Conservation (phyloP, 2,888 invertebrate genomes). For the Campopleginae sp. region DNA sequence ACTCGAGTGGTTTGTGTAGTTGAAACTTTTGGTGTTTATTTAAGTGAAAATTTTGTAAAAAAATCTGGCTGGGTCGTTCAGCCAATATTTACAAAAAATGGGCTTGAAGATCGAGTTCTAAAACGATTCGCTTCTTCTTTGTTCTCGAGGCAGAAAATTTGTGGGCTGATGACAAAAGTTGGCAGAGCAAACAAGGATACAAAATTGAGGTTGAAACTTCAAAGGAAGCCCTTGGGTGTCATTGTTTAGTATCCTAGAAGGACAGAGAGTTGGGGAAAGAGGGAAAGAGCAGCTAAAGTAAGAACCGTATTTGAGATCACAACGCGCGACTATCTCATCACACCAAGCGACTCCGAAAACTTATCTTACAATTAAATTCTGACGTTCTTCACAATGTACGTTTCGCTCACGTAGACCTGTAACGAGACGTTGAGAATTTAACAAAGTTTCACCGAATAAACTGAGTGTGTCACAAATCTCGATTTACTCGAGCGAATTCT, state of each 20-base stretch:
- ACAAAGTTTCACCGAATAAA: constrained; percentile 15
- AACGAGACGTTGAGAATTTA: not conserved
- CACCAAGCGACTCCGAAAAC: constrained; percentile 72
- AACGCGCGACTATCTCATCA: constrained; percentile 27
- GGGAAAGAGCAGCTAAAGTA: constrained; percentile 38
- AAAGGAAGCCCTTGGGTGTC: constrained; percentile 72
- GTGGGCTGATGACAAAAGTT: constrained; percentile 28
- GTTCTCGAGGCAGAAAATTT: constrained; percentile 46
- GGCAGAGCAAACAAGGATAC: constrained; percentile 20
- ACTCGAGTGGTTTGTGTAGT: not conserved
- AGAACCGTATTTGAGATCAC: constrained; percentile 33
- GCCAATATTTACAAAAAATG: constrained; percentile 32
- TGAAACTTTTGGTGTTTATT: not conserved
- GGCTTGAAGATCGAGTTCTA: constrained; percentile 22
- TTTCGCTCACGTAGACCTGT: not conserved
- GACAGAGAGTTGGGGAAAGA: constrained; percentile 10
- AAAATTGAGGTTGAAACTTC: constrained; percentile 45
- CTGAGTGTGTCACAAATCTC: constrained; percentile 37
- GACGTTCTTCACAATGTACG: constrained; percentile 40
- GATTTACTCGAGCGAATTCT: constrained; percentile 38
- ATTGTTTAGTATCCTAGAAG: constrained; percentile 72
- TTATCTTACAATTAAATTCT: constrained; percentile 75
- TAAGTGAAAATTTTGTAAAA: not conserved
- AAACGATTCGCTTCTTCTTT: constrained; percentile 9
- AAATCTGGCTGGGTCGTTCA: not conserved